Conservation (phyloP, 2,888 invertebrate genomes). For the Andricus curvator region DNA sequence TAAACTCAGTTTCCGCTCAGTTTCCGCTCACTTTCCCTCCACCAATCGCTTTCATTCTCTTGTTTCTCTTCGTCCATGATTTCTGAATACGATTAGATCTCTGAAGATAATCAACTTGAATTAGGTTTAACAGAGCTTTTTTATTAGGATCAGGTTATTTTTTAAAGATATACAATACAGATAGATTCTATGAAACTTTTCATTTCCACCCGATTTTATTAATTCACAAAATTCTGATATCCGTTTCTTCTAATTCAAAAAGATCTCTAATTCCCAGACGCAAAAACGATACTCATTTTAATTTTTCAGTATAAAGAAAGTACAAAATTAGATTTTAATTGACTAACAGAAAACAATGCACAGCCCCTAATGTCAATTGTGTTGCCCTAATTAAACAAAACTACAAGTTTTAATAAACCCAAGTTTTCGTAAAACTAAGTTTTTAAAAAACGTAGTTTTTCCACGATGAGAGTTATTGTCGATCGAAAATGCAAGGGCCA, state of each 20-base stretch:
- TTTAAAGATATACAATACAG: not conserved
- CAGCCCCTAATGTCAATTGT: conserved; percentile 28
- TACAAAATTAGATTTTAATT: conserved; percentile 33
- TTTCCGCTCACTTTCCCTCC: conserved; percentile 49
- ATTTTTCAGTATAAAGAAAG: conserved; percentile 13
- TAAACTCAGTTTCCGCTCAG: conserved; percentile 71
- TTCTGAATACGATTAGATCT: conserved; percentile 28
- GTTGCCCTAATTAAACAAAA: conserved; percentile 1
- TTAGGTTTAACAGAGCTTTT: conserved; percentile 23
- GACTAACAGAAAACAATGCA: conserved; percentile 24
- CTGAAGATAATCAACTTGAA: conserved; percentile 32
- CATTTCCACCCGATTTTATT: not conserved
- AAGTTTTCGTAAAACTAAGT: not conserved
- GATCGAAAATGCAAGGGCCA: conserved; percentile 25
- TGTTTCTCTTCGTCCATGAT: not conserved
- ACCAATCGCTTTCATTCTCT: conserved; percentile 45
- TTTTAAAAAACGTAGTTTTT: not conserved
- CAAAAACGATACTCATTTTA: not conserved
- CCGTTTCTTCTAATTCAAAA: not conserved
- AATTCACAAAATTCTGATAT: not conserved
- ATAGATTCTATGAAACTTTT: not conserved
- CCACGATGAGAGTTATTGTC: conserved; percentile 25
- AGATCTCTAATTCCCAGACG: not conserved
- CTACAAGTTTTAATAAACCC: not conserved
- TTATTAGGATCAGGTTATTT: not conserved